Percentiles rank a stretch among this genome's conserved stretches.
These are phyloP conservation scores for Drosophila niveifrons DNA, from an alignment of 2,888 invertebrate species.

Conservation along the genomic window DNA sequence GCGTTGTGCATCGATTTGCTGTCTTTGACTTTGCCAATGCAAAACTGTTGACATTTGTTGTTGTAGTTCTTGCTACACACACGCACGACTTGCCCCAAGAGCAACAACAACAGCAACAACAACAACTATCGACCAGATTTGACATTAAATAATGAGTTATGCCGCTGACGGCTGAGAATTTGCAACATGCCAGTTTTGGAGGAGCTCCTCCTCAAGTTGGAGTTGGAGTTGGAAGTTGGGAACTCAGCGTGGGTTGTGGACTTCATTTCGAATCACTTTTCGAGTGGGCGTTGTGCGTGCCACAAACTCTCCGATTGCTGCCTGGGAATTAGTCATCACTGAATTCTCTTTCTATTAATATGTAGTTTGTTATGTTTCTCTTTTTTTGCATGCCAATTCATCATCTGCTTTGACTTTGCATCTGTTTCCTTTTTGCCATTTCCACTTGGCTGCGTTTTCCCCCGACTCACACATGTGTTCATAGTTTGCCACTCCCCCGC, in stretches of 20 bases:
- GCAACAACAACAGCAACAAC: constrained; percentile 13
- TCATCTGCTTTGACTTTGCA: constrained; percentile 67
- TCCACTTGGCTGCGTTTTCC: neutral
- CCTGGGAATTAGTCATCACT: constrained; percentile 62
- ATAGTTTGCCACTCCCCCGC: no score
- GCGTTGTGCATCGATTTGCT: constrained; percentile 59
- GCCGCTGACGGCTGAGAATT: constrained; percentile 74
- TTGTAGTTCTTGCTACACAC: constrained; percentile 36
- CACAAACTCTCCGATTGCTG: constrained; percentile 10
- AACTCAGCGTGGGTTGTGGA: constrained; percentile 10
- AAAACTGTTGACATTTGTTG: constrained; percentile 68
- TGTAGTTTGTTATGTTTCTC: constrained; percentile 26
- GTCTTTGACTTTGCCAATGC: constrained; percentile 59
- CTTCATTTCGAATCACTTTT: neutral
- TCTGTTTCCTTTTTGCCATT: constrained; percentile 45
- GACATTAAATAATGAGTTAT: constrained; percentile 81
- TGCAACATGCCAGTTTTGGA: constrained; percentile 60
- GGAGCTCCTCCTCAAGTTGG: constrained; percentile 2
- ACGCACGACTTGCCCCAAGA: constrained; percentile 45
- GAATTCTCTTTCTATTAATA: constrained; percentile 37
- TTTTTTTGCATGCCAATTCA: constrained; percentile 69
- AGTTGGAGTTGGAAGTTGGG: neutral
- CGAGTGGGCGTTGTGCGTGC: constrained; percentile 54
- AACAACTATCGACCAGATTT: constrained; percentile 70
- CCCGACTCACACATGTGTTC: neutral